phyloP scores from a whole-genome alignment of 2,113 vertebrate genomes.

The Muscicapa adusta region DNA sequence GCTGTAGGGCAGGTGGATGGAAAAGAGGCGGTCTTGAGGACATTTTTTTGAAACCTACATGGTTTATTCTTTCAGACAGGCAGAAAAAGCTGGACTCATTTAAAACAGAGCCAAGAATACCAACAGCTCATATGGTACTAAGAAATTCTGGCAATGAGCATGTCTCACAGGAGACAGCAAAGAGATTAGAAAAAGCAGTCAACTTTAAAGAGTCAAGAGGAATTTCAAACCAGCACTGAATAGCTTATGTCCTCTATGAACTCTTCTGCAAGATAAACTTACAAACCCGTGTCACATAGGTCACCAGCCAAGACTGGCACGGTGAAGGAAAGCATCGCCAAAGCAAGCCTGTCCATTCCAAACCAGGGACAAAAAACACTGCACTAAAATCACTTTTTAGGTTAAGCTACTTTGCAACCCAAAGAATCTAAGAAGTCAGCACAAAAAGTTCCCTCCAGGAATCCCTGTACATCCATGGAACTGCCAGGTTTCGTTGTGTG shows the following conservation, averaged over 20 bases:
- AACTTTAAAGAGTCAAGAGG: constrained; percentile 46
- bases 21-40: background rate
- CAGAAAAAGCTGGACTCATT: constrained; percentile 38
- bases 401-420: background rate
- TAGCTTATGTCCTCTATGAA: background rate
- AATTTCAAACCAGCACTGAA: constrained; percentile 39
- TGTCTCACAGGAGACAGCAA: constrained; percentile 5
- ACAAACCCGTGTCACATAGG: background rate
- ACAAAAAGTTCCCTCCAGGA: background rate
- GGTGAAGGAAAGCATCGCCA: background rate
- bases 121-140: constrained; percentile 44
- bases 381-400: background rate
- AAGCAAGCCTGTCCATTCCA: background rate
- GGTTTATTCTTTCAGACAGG: constrained; percentile 42
- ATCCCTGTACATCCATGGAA: background rate
- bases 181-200: constrained; percentile 54
- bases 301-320: background rate
- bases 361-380: background rate
- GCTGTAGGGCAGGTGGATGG: background rate
- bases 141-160: constrained; percentile 36
- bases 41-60: constrained; percentile 5
- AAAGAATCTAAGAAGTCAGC: background rate
- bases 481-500: background rate
- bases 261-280: background rate
- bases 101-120: constrained; percentile 55